Percentiles rank a stretch among this genome's conserved stretches.
These are phyloP conservation scores for Origma solitaria DNA, from an alignment of 2,113 vertebrate genomes.

Conservation along the genomic window DNA sequence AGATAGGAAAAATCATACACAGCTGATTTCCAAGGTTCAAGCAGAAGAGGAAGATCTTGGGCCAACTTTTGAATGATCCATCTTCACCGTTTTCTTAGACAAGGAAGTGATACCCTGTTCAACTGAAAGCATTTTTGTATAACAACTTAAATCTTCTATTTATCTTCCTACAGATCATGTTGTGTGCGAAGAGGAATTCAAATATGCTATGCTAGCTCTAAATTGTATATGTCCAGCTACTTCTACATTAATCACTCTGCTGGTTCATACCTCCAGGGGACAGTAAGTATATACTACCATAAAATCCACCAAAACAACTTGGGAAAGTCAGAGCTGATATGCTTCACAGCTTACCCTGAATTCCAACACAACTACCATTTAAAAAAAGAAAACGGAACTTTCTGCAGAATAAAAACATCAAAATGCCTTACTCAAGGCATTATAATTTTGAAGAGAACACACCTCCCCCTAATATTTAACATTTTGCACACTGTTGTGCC, in stretches of 20 bases:
- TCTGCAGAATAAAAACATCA: neutral
- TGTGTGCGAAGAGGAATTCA: constrained; percentile 98
- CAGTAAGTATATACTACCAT: constrained; percentile 81
- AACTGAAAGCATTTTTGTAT: neutral
- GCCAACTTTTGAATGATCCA: neutral
- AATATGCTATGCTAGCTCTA: constrained; percentile 94
- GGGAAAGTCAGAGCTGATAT: neutral
- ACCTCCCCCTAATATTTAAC: neutral
- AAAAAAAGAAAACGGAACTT: neutral
- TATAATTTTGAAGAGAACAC: neutral
- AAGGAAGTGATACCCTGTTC: neutral
- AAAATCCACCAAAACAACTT: neutral
- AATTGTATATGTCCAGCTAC: constrained; percentile 96
- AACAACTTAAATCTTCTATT: neutral
- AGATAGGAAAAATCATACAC: neutral
- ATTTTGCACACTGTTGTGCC: neutral
- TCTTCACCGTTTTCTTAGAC: neutral
- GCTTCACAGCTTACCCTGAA: neutral
- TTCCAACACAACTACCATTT: neutral
- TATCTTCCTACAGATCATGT: constrained; percentile 85
- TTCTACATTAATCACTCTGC: constrained; percentile 92
- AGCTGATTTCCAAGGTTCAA: neutral
- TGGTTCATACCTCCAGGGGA: constrained; percentile 95
- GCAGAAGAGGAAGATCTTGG: neutral
- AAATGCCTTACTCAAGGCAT: neutral